Evolutionary conservation across 1,140 invertebrate genomes (phyloP).

Genomic region (Saccostrea glomerata): DNA sequence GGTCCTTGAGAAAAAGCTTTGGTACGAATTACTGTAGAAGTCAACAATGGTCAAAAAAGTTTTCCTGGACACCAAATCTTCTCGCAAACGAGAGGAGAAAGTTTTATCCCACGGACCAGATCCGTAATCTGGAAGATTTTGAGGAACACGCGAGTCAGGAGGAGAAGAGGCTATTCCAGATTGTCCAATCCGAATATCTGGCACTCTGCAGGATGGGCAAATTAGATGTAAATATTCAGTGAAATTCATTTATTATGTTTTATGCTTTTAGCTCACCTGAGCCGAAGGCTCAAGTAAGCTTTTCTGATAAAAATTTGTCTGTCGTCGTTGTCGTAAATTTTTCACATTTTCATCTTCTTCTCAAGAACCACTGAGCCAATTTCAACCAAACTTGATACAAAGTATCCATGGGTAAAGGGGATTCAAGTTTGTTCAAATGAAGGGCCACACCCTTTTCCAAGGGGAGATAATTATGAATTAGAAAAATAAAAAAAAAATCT

Average conservation of each 20-base stretch:
- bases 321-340: too few relatives aligned
- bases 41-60: background rate
- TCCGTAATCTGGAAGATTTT: background rate
- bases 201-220: background rate
- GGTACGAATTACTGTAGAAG: background rate
- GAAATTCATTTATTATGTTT: background rate
- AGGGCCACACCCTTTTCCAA: too few relatives aligned
- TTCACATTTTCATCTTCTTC: too few relatives aligned
- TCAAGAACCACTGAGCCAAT: too few relatives aligned
- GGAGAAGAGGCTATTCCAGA: background rate
- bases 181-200: background rate
- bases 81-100: background rate
- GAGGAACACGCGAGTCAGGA: background rate
- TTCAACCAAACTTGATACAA: too few relatives aligned
- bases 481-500: too few relatives aligned
- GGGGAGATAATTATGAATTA: too few relatives aligned
- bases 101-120: constrained; percentile 1
- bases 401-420: too few relatives aligned
- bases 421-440: too few relatives aligned
- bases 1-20: background rate
- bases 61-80: background rate
- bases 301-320: too few relatives aligned
- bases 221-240: background rate
- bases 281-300: too few relatives aligned
- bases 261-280: too few relatives aligned